Base-by-base conservation (phyloP, 2,888 invertebrate species). In the Petrophora chlorosata region DNA sequence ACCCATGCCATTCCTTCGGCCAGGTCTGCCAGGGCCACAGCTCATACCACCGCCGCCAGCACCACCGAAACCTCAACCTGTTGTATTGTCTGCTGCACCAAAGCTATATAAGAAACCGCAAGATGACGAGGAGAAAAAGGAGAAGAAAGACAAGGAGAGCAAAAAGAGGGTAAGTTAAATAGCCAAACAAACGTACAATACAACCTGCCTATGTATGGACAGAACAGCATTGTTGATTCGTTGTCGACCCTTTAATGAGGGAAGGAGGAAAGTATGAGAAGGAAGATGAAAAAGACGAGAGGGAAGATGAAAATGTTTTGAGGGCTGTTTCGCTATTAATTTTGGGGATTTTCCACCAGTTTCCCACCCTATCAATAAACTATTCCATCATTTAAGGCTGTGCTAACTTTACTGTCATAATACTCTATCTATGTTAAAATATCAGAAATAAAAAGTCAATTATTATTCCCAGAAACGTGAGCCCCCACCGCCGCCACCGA, bases 81-180 rank as follows among this genome's bases (percentile, higher is more conserved):
- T 93, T 1, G 93, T 95, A 0, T 85, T 95, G 0, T 93, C 94
- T 8, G 94, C 94, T 9, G 94, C 94, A 8, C 94, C 94, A 0
- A 93, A 94, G 56, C 76, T 94, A 0, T 95, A 94, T 67, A 92
- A 92, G 57, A 90, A 92, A 59, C 76, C 79, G 54, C 92, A 65
- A 79, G 92, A 74, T 44, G 83, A 83, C 13, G 83, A 82, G 0
- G 76, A 77, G 14, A 83, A 78, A 40, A 82, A 79, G 19, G 82
- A 85, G 2, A 82, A 78, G 58, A 67, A 65, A 25, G 85, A 84
- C 26, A 76, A 72, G 45, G 41, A 36, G 12, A 41, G 45, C 12
- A 41, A 36, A 23, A 43, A 40, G 28, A 32, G 39, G 43, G 49
- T 47, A 32, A 13, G 30, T 29, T 29, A 8, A 34, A 32, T 16